Percentiles rank a stretch among this genome's conserved stretches.
Evolutionary conservation across 2,113 vertebrate species (phyloP).

Genomic region (Cinclus mexicanus): DNA sequence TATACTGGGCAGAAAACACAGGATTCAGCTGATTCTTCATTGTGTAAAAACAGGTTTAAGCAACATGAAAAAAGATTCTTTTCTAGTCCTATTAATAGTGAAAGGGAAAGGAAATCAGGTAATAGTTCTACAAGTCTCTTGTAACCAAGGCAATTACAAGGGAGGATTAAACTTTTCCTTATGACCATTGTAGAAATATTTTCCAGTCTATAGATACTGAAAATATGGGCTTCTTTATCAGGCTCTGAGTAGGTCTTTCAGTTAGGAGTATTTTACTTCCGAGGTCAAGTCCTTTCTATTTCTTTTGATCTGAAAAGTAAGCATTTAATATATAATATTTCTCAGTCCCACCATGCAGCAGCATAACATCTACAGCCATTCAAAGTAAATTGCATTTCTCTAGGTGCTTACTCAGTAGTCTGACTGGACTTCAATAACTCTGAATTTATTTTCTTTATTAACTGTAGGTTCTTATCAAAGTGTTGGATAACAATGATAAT

Average conservation of each 20-base stretch:
- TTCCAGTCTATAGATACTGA: neutral
- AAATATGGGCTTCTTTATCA: neutral
- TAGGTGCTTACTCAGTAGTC: neutral
- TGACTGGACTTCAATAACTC: neutral
- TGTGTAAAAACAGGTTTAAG: neutral
- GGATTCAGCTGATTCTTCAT: neutral
- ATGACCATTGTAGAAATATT: neutral
- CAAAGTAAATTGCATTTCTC: neutral
- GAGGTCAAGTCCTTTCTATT: neutral
- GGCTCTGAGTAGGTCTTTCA: neutral
- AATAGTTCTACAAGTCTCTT: neutral
- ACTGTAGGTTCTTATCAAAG: constrained; percentile 88
- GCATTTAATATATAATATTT: neutral
- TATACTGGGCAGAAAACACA: neutral
- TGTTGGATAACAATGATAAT: constrained; percentile 96
- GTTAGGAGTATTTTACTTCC: neutral
- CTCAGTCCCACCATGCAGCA: neutral
- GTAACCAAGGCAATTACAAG: neutral
- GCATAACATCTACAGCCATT: neutral
- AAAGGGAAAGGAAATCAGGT: neutral
- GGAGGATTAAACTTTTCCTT: neutral
- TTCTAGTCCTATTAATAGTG: neutral
- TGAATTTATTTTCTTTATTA: constrained; percentile 16
- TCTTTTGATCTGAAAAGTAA: neutral
- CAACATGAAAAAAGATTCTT: neutral